Percentiles rank a stretch among this genome's conserved stretches.
Conservation (phyloP, 2,888 invertebrate genomes). For the Archips xylosteana region DNA sequence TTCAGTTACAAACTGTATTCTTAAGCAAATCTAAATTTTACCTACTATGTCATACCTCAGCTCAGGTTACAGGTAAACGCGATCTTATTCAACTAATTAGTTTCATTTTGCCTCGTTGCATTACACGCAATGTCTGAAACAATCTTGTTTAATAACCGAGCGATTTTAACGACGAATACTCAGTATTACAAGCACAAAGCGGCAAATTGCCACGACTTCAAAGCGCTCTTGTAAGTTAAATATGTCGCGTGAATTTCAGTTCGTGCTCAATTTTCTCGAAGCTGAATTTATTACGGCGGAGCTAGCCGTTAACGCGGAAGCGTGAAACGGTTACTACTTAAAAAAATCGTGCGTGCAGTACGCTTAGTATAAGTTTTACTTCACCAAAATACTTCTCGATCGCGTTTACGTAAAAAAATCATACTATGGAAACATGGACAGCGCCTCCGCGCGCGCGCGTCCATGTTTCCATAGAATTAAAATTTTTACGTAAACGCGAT, state of each 20-base stretch:
- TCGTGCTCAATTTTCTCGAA: slow-evolving; percentile 5
- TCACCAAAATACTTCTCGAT: no score
- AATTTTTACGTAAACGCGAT: no score
- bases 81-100: not conserved
- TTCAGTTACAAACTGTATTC: no score
- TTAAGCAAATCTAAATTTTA: no score
- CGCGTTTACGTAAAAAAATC: no score
- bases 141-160: slow-evolving; percentile 30
- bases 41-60: no score
- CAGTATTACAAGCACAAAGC: not conserved
- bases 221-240: slow-evolving; percentile 28
- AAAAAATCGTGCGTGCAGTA: no score
- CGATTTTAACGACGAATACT: slow-evolving; percentile 35
- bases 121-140: slow-evolving; percentile 21
- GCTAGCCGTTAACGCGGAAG: not conserved
- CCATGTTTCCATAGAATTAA: no score
- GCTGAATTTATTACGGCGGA: slow-evolving; percentile 7
- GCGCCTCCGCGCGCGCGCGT: no score
- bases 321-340: not conserved
- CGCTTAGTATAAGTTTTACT: no score
- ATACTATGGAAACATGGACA: no score
- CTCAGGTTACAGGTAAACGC: no score
- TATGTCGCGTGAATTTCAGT: slow-evolving; percentile 4
- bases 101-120: not conserved
- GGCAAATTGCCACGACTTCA: slow-evolving; percentile 9